Evolutionary conservation across 92 coral and sea anemone genomes (phyloP).

Genomic region (Phenganax marumi): DNA sequence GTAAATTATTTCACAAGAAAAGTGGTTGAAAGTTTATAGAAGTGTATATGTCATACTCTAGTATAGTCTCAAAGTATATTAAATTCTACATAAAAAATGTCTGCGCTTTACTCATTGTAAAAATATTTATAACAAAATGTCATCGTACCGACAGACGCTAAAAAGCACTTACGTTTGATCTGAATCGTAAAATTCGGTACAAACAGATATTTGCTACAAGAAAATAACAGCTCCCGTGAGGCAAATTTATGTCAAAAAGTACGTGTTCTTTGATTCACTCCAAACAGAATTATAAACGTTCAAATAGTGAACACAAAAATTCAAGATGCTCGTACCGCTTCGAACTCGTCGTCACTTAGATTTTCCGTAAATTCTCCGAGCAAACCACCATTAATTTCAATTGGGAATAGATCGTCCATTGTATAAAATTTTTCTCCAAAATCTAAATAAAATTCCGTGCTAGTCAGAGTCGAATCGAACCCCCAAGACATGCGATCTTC

Average conservation of each 20-base stretch:
- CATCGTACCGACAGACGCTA: background rate
- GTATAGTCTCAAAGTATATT: background rate
- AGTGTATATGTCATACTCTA: background rate
- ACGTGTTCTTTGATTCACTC: constrained; percentile 14
- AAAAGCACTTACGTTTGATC: constrained; percentile 31
- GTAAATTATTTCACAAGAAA: background rate
- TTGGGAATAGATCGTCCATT: constrained; percentile 95
- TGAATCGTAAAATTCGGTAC: constrained; percentile 18
- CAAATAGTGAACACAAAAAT: background rate
- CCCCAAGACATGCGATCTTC: background rate
- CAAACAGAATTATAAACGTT: constrained; percentile 47
- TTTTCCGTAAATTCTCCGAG: constrained; percentile 65
- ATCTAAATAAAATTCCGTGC: constrained; percentile 46
- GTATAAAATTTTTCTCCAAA: constrained; percentile 59
- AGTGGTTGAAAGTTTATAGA: background rate
- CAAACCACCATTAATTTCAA: constrained; percentile 80
- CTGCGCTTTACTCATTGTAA: background rate
- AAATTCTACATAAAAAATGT: background rate
- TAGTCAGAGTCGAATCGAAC: background rate
- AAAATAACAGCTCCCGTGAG: constrained; percentile 19
- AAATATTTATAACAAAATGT: background rate
- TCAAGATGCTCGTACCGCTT: constrained; percentile 61
- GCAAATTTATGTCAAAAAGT: background rate
- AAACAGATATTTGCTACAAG: constrained; percentile 38
- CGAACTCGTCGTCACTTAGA: constrained; percentile 88